Conservation (phyloP, 2,888 invertebrate genomes). For the Gerris lacustris region DNA sequence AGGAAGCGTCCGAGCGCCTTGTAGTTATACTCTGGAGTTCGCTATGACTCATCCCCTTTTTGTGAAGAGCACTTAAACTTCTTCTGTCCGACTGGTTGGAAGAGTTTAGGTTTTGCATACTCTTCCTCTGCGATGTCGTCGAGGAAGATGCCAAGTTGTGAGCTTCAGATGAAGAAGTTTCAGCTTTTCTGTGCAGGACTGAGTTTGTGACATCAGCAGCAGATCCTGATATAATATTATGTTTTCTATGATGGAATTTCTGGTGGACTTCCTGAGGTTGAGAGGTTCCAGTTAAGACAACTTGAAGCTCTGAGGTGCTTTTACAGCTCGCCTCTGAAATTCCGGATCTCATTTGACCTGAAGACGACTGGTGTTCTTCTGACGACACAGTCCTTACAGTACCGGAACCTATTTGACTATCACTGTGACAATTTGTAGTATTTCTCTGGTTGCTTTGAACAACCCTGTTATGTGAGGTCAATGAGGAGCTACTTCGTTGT, state of each 20-base stretch:
- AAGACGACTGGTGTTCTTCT: background rate
- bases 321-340: conserved; percentile 23
- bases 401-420: background rate
- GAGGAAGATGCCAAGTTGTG: conserved; percentile 53
- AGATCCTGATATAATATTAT: conserved; percentile 53
- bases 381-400: background rate
- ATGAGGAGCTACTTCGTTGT: background rate
- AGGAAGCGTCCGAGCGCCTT: conserved; percentile 46
- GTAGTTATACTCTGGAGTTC: conserved; percentile 23
- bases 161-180: conserved; percentile 45
- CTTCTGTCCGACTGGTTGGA: conserved; percentile 58
- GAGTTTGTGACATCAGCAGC: conserved; percentile 62
- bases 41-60: conserved; percentile 39
- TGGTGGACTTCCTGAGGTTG: conserved; percentile 12
- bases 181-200: conserved; percentile 62
- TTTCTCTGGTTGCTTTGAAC: background rate
- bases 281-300: conserved; percentile 25
- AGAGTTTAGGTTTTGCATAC: conserved; percentile 57
- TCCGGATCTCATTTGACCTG: conserved; percentile 5
- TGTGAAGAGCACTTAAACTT: conserved; percentile 66
- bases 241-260: conserved; percentile 51
- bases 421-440: background rate
- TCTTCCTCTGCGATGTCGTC: conserved; percentile 59
- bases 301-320: conserved; percentile 26
- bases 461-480: background rate